Conservation (phyloP, 2,888 invertebrate genomes). For the Morpho achilles region DNA sequence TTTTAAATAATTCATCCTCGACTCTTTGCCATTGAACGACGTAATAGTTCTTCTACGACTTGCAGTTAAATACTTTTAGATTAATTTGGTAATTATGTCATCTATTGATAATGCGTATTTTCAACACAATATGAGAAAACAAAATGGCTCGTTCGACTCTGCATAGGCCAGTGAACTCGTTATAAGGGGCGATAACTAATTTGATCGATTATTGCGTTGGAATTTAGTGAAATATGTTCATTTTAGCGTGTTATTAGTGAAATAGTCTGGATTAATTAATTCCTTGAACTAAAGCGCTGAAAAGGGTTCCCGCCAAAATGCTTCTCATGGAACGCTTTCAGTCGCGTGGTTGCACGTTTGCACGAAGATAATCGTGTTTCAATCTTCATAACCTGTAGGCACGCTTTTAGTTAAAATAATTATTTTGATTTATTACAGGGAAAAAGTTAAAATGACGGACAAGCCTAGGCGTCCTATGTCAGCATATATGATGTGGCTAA, state of each 20-base stretch:
- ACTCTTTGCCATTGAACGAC: constrained; percentile 68
- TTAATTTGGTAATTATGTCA: constrained; percentile 70
- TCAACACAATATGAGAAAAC: constrained; percentile 76
- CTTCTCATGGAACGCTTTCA: constrained; percentile 56
- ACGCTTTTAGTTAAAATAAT: constrained; percentile 45
- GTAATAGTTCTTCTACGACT: constrained; percentile 73
- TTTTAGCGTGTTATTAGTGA: constrained; percentile 30
- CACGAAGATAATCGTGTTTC: constrained; percentile 27
- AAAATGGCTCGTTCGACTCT: constrained; percentile 78
- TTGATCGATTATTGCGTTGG: constrained; percentile 37
- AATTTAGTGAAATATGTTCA: constrained; percentile 31
- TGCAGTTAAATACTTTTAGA: constrained; percentile 59
- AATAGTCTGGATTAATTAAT: constrained; percentile 22
- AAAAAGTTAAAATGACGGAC: constrained; percentile 86
- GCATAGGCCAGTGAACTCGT: constrained; percentile 76
- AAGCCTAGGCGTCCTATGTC: constrained; percentile 96
- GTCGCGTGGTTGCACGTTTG: constrained; percentile 45
- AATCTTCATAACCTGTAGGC: constrained; percentile 44
- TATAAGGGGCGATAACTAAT: constrained; percentile 69
- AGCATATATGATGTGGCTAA: constrained; percentile 97
- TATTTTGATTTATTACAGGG: constrained; percentile 52
- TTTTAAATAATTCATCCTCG: constrained; percentile 76
- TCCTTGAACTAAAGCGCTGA: constrained; percentile 33
- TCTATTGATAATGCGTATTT: constrained; percentile 73
- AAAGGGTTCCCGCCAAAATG: constrained; percentile 77